Conservation (phyloP, 2,113 vertebrate species). For the Chitala chitala region DNA sequence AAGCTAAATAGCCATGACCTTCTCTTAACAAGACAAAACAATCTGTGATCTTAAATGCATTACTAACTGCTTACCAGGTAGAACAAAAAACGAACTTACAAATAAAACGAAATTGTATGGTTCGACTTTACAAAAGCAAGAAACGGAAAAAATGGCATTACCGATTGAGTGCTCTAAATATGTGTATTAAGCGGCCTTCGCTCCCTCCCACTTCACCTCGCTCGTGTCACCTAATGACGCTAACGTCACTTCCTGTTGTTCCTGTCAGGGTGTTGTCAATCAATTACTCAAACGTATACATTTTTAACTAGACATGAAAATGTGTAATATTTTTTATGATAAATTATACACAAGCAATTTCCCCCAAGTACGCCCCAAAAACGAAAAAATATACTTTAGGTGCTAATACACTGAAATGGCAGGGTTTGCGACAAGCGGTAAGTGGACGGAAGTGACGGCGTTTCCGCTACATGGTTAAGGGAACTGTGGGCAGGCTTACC, state of each 20-base stretch:
- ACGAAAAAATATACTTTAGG: too few species aligned
- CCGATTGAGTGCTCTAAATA: constrained; percentile 51
- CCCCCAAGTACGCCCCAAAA: too few species aligned
- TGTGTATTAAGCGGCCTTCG: constrained; percentile 47
- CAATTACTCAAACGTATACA: too few species aligned
- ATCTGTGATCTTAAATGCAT: not conserved
- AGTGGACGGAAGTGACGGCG: too few species aligned
- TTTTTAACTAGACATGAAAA: too few species aligned
- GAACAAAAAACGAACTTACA: not conserved
- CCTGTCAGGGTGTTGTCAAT: not conserved
- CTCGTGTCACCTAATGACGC: constrained; percentile 27
- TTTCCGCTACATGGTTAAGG: too few species aligned
- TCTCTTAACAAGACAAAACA: constrained; percentile 4
- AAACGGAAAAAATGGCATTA: constrained; percentile 35
- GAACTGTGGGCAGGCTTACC: too few species aligned
- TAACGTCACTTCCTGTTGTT: constrained; percentile 52
- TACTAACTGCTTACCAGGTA: not conserved
- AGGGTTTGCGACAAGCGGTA: too few species aligned
- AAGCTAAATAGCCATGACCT: constrained; percentile 22
- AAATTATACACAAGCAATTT: too few species aligned
- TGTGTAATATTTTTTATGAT: too few species aligned
- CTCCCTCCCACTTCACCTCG: constrained; percentile 50
- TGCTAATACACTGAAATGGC: too few species aligned
- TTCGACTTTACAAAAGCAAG: constrained; percentile 4
- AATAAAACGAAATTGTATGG: not conserved